Conservation (phyloP, 2,113 vertebrate genomes). For the Protomyctophum bolini region DNA sequence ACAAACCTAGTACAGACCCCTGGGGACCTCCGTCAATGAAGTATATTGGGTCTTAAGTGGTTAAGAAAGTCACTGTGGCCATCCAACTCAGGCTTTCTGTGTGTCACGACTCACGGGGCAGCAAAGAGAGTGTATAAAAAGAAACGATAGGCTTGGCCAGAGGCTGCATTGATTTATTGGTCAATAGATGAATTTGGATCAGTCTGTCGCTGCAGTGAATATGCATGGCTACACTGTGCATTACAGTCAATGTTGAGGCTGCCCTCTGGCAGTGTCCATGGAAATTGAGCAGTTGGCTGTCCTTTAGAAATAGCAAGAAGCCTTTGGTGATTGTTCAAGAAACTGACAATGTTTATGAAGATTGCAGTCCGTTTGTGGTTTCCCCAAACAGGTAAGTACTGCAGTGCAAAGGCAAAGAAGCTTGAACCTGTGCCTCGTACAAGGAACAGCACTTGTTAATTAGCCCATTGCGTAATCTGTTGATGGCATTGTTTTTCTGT, state of each 20-base stretch:
- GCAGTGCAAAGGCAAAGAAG: constrained; percentile 3
- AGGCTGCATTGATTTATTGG: not conserved
- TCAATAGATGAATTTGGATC: not conserved
- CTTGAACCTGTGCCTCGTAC: constrained; percentile 26
- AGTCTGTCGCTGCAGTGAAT: not conserved
- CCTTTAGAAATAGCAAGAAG: not conserved
- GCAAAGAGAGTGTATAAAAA: not conserved
- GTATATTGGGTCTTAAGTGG: too few relatives aligned
- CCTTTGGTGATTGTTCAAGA: constrained; percentile 12
- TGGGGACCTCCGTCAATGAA: too few relatives aligned
- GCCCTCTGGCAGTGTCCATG: not conserved
- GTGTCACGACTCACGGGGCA: not conserved
- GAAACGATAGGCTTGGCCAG: not conserved
- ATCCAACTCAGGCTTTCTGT: too few relatives aligned
- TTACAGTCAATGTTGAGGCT: constrained; percentile 22
- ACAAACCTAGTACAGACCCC: too few relatives aligned
- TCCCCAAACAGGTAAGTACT: constrained; percentile 13
- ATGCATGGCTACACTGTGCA: not conserved
- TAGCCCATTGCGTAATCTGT: constrained; percentile 48
- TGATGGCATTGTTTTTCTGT: constrained; percentile 60
- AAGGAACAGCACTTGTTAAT: constrained; percentile 45
- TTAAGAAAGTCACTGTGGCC: too few relatives aligned
- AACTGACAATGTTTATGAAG: constrained; percentile 25
- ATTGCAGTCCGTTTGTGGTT: constrained; percentile 7
- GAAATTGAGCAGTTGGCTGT: constrained; percentile 22